phyloP scores from a whole-genome alignment of 2,888 invertebrate genomes.

The Tridacna gigas region DNA sequence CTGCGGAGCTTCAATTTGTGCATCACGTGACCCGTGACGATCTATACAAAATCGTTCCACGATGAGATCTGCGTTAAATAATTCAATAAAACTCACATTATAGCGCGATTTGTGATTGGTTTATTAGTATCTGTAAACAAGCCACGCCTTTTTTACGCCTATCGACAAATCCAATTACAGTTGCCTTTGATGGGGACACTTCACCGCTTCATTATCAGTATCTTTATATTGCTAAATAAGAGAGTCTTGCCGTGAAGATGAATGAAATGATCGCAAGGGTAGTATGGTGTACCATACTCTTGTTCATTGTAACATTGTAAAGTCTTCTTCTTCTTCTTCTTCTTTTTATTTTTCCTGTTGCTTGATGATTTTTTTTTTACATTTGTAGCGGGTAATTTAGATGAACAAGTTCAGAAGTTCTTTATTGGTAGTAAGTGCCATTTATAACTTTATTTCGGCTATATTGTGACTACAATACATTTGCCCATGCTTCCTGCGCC shows the following conservation, averaged over 20 bases:
- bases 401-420: no score
- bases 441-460: no score
- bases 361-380: no score
- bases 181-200: neutral
- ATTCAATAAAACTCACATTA: slow-evolving; percentile 57
- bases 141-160: slow-evolving; percentile 52
- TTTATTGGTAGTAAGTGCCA: no score
- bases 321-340: no score
- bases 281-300: no score
- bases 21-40: slow-evolving; percentile 53
- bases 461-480: no score
- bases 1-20: slow-evolving; percentile 49
- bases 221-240: slow-evolving; percentile 14
- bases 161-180: slow-evolving; percentile 59
- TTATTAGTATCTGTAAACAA: slow-evolving; percentile 43
- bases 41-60: slow-evolving; percentile 30
- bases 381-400: no score
- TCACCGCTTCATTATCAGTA: slow-evolving; percentile 12
- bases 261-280: no score
- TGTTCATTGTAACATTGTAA: no score
- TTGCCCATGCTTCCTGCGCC: no score
- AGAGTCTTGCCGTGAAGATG: neutral
- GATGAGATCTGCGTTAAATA: slow-evolving; percentile 36
- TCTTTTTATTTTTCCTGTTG: no score
- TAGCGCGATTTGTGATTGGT: slow-evolving; percentile 40